Evolutionary conservation across 2,888 invertebrate species (phyloP), one percentile per base, ranked within the genome.

Genomic region (Xylocampa areola): DNA sequence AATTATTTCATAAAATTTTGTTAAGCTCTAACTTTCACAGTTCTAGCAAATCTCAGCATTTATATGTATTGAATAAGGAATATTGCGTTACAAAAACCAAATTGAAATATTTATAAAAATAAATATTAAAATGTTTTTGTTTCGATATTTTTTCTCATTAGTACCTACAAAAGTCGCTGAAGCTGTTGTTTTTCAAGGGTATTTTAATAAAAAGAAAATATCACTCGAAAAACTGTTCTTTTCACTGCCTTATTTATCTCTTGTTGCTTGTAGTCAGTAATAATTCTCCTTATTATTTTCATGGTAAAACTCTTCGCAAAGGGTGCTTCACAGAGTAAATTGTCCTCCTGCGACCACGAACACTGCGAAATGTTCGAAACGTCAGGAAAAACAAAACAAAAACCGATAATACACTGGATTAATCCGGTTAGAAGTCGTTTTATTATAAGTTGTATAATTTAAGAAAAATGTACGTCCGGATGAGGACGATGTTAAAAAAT

Each of bases 401-500:
- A n/a, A n/a, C n/a, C n/a, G n/a, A n/a, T n/a, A n/a, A n/a, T n/a
- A n/a, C n/a, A n/a, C n/a, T n/a, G n/a, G n/a, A n/a, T n/a, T n/a
- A n/a, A n/a, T n/a, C n/a, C n/a, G n/a, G n/a, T n/a, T n/a, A n/a
- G n/a, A n/a, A n/a, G n/a, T n/a, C n/a, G n/a, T 44, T 27, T 60
- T 2, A 2, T 29, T n/a, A 59, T 27, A 32, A 67, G 60, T 49
- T 14, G 10, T 27, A 27, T 27, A 30, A 30, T n/a, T 13, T 5
- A 48, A 33, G 32, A 68, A 60, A 35, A 68, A 61, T 61, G 30
- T 16, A 35, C 39, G 50, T 23, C 30, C 60, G 14, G 21, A 25
- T 33, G 16, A 13, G 37, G 29, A 35, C 33, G 14, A 10, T 27
- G 17, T 23, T 16, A 19, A 49, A 16, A 25, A 29, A 39, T n/a